Base-by-base conservation (phyloP, 2,888 invertebrate species). In the Dioctria rufipes region DNA sequence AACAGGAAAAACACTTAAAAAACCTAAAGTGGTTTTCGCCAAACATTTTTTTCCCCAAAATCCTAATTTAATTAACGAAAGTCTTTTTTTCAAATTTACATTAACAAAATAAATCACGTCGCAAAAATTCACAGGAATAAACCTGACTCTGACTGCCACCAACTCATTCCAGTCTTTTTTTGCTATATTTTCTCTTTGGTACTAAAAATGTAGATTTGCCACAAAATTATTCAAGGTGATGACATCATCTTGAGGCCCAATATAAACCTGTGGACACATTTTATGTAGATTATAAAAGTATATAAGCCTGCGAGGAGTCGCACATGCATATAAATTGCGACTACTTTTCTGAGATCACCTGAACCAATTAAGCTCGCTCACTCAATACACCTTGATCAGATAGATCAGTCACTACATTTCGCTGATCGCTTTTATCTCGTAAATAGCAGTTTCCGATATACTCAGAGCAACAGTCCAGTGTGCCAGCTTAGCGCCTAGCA, bases 181-280 rank as follows among this genome's bases (percentile, higher is more conserved):
- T 75, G 61, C 60, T 75, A 37, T 25, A 25, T 75, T 58, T 60
- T 42, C 60, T 61, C 61, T 25, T 37, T 40, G 40, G 54, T 46
- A 71, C 25, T 75, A 61, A 75, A 75, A 75, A 73, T 61, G 60
- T 75, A 75, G 75, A 75, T 75, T 75, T 75, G 46, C 75, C 43
- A 13, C 75, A 75, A 75, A 75, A 75, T 75, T 75, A 75, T 75
- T 75, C 61, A 13, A 75, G 46, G 75, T 75, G 46, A 75, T 75
- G 75, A 75, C 75, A 75, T 75, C 75, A 75, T 46, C 46, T 43
- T 43, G 43, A 39, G 43, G n/a, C 42, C 60, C 75, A n/a, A 43
- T 25, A 25, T 42, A 75, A 43, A 58, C 60, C 75, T 5, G 75
- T 75, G 75, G 75, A 75, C 75, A 75, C 25, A 25, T 25, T 43